Evolutionary conservation across 2,797 vertebrate species (phyloP), one percentile per base, ranked within the genome.

Genomic region (Oreochromis grahami): DNA sequence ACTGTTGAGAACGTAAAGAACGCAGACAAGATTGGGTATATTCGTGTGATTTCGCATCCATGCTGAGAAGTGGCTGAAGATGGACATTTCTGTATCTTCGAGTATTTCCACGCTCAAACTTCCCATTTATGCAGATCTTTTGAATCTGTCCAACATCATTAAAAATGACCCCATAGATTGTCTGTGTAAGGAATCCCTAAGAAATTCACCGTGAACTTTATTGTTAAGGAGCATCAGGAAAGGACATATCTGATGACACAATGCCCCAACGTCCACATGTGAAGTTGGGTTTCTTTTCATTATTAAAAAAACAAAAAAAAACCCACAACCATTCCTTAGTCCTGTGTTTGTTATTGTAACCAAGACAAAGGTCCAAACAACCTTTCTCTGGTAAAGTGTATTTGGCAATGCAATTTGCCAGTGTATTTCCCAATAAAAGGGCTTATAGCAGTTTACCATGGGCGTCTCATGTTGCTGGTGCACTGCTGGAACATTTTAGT

Each of bases 21-120:
- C 63, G 86, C 80, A 1, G 63, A 21, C 1, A 79, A 85, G 91
- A 85, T 86, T 43, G 84, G 87, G 85, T 48, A 76, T 84, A 55
- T 52, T 82, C 77, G 38, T 93, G 91, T 87, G 90, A 95, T 94
- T 86, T 48, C 68, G 51, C 19, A 21, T 80, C 90, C 88, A 86
- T 84, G 84, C 85, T 21, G 84, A 80, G 76, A 58, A 6, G 58
- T 2, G 78, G 84, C 82, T 51, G 53, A 45, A 82, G 87, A 77
- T 36, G 2, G 10, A 74, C 81, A 86, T 86, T 90, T 89, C 58
- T 55, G 55, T 53, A 38, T 56, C 21, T 55, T 80, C 13, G 41
- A 12, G 14, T 43, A 38, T 34, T 82, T 15, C 38, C 48, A 48
- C 29, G 70, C 38, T 80, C 70, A 76, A 43, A 13, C 6, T 84